Evolutionary conservation across 2,113 vertebrate species (phyloP).

Genomic region (Pelusios castaneus): DNA sequence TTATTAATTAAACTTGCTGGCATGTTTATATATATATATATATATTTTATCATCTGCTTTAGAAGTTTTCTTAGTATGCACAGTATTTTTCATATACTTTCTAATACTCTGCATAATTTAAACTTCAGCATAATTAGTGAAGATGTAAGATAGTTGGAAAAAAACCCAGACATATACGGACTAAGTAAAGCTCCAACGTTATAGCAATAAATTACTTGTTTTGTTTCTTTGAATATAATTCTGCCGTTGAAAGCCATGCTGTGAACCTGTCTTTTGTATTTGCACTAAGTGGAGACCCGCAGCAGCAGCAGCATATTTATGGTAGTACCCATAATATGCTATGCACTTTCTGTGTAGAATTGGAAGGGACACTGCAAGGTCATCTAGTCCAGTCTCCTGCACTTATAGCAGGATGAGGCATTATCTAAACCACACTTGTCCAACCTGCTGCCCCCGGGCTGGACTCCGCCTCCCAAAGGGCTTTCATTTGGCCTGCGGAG

Average conservation of each 20-base stretch:
- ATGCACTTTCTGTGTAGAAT: background rate
- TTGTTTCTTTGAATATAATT: background rate
- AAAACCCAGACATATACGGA: background rate
- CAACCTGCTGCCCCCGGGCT: too few relatives aligned
- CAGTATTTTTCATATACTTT: background rate
- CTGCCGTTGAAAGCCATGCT: background rate
- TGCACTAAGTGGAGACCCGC: background rate
- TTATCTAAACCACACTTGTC: too few relatives aligned
- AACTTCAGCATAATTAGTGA: background rate
- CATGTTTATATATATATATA: background rate
- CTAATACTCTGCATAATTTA: background rate
- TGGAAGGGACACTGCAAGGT: too few relatives aligned
- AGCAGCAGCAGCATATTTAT: background rate
- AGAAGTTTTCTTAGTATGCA: background rate
- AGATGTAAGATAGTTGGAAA: background rate
- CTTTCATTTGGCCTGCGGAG: too few relatives aligned
- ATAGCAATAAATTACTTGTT: background rate
- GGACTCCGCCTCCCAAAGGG: too few relatives aligned
- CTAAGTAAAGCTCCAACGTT: background rate
- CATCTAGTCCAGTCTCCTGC: too few relatives aligned
- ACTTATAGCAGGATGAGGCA: too few relatives aligned
- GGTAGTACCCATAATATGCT: background rate
- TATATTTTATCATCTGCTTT: background rate
- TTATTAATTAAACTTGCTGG: background rate
- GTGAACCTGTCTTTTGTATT: background rate